Base-by-base conservation (phyloP, 2,797 vertebrate species). In the Labroides dimidiatus region DNA sequence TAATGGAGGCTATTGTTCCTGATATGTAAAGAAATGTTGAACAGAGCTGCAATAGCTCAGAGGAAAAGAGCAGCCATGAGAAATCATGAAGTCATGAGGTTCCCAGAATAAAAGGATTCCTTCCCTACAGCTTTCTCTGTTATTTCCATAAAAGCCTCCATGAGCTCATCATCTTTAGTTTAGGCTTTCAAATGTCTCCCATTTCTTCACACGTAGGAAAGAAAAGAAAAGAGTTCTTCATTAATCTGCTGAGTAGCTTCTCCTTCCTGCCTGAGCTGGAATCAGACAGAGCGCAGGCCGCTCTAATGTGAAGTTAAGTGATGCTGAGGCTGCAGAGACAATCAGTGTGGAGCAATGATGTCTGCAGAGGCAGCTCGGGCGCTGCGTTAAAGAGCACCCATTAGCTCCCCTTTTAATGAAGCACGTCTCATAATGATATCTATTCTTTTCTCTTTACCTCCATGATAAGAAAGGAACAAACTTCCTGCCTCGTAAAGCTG, bases 321-420 rank as follows among this genome's bases (percentile, higher is more conserved):
- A 91, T 90, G 86, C 91, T 82, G 92, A 92, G 84, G 87, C 88
- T 87, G 86, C 91, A 87, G 82, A 76, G 61, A 85, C 87, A 92
- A 90, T 89, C 87, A 85, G 82, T 53, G 82, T 69, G 56, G 82
- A 84, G 78, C 82, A 82, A 80, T 78, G 87, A 86, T 89, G 87
- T 90, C 88, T 89, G 87, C 87, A 84, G 81, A 82, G 80, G 80
- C 86, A 82, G 80, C 77, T 75, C 63, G 52, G 64, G 88, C 80
- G 76, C 69, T 6, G 77, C 43, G 72, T 83, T 89, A 92, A 91
- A 92, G 86, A 92, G 79, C 78, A 76, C 77, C 86, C 84, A 92
- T 94, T 93, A 92, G 86, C 80, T 55, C 44, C 64, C 61, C 59
- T 92, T 92, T 90, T 92, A 94, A 93, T 93, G 91, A 88, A 80